Conservation (phyloP, 2,797 vertebrate genomes). For the Mormyrus hasselquistii region DNA sequence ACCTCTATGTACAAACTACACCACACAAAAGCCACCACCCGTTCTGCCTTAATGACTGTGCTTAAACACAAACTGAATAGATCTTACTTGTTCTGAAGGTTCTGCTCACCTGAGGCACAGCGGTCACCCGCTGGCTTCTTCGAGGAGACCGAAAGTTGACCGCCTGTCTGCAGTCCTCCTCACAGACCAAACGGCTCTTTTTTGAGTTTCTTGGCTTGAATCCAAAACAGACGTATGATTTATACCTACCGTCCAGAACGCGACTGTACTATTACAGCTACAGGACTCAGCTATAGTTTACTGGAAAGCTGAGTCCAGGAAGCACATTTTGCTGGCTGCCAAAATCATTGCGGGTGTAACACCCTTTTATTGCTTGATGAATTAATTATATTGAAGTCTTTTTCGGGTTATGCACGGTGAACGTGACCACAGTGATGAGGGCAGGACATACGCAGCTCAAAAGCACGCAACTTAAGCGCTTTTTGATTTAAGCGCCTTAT, state of each 20-base stretch:
- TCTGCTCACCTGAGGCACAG: conserved; percentile 78
- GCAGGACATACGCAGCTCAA: background rate
- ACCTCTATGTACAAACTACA: background rate
- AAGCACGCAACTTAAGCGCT: background rate
- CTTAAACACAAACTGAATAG: background rate
- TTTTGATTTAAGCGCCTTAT: background rate
- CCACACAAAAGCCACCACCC: background rate
- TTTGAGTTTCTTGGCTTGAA: conserved; percentile 90
- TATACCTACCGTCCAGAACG: background rate
- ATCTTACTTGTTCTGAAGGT: background rate
- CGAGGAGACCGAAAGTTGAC: conserved; percentile 84
- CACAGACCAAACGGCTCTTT: conserved; percentile 84
- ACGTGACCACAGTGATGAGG: background rate
- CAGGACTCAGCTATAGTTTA: background rate
- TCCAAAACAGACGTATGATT: background rate
- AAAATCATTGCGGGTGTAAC: too few relatives aligned
- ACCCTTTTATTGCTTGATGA: too few relatives aligned
- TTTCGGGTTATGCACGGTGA: background rate
- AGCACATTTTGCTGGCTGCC: too few relatives aligned
- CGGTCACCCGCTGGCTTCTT: conserved; percentile 85
- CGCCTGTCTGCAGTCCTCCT: conserved; percentile 81
- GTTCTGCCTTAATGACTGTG: background rate
- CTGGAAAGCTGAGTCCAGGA: background rate
- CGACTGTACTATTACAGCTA: background rate
- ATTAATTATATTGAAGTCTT: background rate